These are phyloP conservation scores for Barypeithes pellucidus DNA, from an alignment of 2,888 invertebrate genomes.

Conservation along the genomic window DNA sequence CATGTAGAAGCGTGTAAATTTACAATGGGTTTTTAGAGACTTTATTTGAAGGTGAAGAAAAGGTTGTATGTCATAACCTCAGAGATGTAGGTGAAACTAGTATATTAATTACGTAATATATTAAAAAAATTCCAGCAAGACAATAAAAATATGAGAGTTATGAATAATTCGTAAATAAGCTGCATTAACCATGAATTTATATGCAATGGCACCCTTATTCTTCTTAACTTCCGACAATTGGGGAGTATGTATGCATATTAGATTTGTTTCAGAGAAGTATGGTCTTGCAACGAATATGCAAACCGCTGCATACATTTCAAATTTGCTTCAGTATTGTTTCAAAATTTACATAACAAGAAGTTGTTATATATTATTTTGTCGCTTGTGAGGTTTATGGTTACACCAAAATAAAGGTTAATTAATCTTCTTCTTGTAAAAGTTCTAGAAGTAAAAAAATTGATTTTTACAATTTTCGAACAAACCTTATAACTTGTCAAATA, in stretches of 20 bases:
- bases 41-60: no score
- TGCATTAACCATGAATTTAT: not conserved
- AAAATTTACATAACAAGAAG: conserved; percentile 5
- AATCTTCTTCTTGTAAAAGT: no score
- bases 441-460: no score
- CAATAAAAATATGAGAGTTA: not conserved
- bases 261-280: not conserved
- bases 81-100: no score
- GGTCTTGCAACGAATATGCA: not conserved
- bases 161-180: not conserved
- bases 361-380: not conserved
- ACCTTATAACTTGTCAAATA: no score
- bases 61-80: no score
- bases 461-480: no score
- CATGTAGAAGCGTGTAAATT: no score
- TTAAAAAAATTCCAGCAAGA: not conserved
- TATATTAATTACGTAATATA: no score
- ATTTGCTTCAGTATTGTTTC: not conserved
- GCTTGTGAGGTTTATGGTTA: no score
- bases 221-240: not conserved
- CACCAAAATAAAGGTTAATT: no score
- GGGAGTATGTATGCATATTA: not conserved
- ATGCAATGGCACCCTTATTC: not conserved
- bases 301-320: conserved; percentile 2
- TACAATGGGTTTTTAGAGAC: no score